Evolutionary conservation across 2,888 invertebrate genomes (phyloP).

Genomic region (Eugnorisma glareosa): DNA sequence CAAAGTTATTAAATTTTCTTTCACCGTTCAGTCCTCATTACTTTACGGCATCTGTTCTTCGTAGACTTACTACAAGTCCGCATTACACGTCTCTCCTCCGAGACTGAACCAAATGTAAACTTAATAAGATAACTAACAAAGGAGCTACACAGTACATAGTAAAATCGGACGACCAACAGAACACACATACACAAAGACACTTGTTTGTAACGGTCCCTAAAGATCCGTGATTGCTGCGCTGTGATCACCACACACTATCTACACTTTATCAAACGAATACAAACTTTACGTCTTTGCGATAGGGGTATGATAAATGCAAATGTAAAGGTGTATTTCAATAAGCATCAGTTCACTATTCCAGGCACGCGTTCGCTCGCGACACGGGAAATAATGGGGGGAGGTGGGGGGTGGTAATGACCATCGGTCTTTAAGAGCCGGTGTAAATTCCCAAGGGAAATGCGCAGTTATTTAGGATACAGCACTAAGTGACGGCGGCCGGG

Average conservation of each 20-base stretch:
- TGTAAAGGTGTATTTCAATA: constrained; percentile 71
- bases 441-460: constrained; percentile 65
- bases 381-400: constrained; percentile 76
- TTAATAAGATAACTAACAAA: constrained; percentile 63
- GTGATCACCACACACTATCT: constrained; percentile 54
- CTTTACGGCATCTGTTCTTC: constrained; percentile 37
- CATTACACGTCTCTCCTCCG: constrained; percentile 19
- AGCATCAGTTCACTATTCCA: constrained; percentile 77
- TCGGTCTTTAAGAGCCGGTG: constrained; percentile 69
- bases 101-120: constrained; percentile 56
- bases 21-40: constrained; percentile 39
- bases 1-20: constrained; percentile 51
- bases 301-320: constrained; percentile 48
- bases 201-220: constrained; percentile 77
- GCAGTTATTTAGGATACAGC: constrained; percentile 63
- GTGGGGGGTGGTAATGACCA: constrained; percentile 70
- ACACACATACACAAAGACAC: constrained; percentile 67
- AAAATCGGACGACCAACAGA: constrained; percentile 56
- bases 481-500: constrained; percentile 58
- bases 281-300: constrained; percentile 44
- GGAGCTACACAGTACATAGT: constrained; percentile 43
- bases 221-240: constrained; percentile 76
- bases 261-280: constrained; percentile 38
- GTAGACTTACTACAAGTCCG: constrained; percentile 19
- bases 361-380: constrained; percentile 76